Evolutionary conservation across 2,888 invertebrate genomes (phyloP).

Genomic region (Eudemis profundana): DNA sequence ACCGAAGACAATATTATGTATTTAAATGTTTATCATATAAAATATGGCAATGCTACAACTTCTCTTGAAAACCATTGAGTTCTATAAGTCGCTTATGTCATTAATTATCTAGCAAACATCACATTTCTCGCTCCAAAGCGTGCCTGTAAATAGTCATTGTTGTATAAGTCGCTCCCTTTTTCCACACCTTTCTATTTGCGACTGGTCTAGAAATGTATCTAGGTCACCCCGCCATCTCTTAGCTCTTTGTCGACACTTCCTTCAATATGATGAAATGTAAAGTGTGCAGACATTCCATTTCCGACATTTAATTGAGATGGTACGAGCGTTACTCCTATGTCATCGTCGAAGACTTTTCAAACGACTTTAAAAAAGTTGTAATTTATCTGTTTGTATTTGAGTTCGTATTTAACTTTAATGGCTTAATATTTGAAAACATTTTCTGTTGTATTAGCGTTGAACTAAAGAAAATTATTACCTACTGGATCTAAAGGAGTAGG

Average conservation of each 20-base stretch:
- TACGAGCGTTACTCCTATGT: not conserved
- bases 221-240: slow-evolving; percentile 17
- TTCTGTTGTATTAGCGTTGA: too few species aligned
- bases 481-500: too few species aligned
- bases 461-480: too few species aligned
- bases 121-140: slow-evolving; percentile 3
- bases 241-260: slow-evolving; percentile 15
- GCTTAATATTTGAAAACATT: too few species aligned
- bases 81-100: not conserved
- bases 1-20: not conserved
- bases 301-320: slow-evolving; percentile 13
- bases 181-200: slow-evolving; percentile 28
- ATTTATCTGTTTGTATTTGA: too few species aligned
- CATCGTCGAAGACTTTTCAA: too few species aligned
- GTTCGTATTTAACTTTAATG: too few species aligned
- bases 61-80: not conserved
- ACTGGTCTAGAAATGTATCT: slow-evolving; percentile 30
- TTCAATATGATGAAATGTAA: slow-evolving; percentile 16
- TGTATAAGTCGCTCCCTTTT: slow-evolving; percentile 20
- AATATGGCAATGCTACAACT: not conserved
- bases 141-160: slow-evolving; percentile 14
- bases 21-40: too few species aligned
- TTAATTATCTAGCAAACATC: slow-evolving; percentile 4
- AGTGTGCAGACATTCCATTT: slow-evolving; percentile 16
- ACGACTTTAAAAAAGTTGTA: not conserved